Conservation (phyloP, 2,797 vertebrate genomes). For the Chaetodon trifasciatus region DNA sequence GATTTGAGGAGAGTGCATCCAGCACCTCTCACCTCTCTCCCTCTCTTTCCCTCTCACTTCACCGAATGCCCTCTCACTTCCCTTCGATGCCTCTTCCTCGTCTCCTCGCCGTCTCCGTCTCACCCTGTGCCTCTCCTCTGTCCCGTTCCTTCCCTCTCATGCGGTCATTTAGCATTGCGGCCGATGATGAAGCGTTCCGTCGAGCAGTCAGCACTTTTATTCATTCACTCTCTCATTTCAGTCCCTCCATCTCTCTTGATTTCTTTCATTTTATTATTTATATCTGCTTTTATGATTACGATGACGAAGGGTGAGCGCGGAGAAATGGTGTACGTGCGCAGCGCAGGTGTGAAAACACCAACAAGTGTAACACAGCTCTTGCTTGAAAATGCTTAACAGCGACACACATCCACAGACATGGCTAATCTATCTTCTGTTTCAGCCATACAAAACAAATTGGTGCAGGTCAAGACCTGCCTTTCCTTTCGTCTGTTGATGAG, state of each 20-base stretch:
- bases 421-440: slow-evolving; percentile 69
- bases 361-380: slow-evolving; percentile 27
- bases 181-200: slow-evolving; percentile 64
- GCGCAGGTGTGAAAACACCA: slow-evolving; percentile 21
- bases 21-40: slow-evolving; percentile 34
- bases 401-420: slow-evolving; percentile 24
- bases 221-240: slow-evolving; percentile 59
- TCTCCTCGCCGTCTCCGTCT: slow-evolving; percentile 30
- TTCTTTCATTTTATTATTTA: slow-evolving; percentile 61
- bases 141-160: slow-evolving; percentile 44
- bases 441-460: slow-evolving; percentile 65
- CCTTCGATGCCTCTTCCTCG: slow-evolving; percentile 24
- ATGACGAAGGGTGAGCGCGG: slow-evolving; percentile 27
- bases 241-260: slow-evolving; percentile 43
- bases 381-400: slow-evolving; percentile 29
- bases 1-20: slow-evolving; percentile 43
- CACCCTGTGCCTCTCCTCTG: slow-evolving; percentile 18
- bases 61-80: slow-evolving; percentile 34
- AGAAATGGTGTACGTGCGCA: slow-evolving; percentile 28
- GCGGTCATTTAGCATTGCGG: slow-evolving; percentile 63
- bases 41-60: slow-evolving; percentile 43
- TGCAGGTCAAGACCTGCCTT: slow-evolving; percentile 63
- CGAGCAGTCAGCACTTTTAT: slow-evolving; percentile 65
- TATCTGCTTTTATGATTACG: slow-evolving; percentile 42
- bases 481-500: slow-evolving; percentile 70